A percentile compares a stretch with the other conserved stretches of the same genome.
Evolutionary conservation across 1,140 invertebrate genomes (phyloP).

Genomic region (Microvelia longipes): DNA sequence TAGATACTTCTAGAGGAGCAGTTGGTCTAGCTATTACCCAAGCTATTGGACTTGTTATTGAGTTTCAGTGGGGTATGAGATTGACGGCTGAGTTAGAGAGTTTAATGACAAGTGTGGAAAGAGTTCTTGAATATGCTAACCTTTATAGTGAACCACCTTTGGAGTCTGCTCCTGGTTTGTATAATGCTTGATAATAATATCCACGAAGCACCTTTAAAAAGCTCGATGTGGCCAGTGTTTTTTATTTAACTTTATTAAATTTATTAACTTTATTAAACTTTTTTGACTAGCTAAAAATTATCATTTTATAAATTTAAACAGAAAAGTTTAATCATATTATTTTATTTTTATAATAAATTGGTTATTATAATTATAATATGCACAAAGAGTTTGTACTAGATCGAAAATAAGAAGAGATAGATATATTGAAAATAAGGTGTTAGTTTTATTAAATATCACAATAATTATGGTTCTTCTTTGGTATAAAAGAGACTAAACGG

Average conservation of each 20-base stretch:
- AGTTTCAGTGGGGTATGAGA: conserved; percentile 69
- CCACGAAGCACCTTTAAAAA: background rate
- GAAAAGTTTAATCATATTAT: too few species aligned
- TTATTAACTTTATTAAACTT: conserved; percentile 34
- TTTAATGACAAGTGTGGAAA: conserved; percentile 69
- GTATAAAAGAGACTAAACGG: too few species aligned
- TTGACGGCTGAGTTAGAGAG: conserved; percentile 54
- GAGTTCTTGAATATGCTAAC: conserved; percentile 55
- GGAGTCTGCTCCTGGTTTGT: conserved; percentile 29
- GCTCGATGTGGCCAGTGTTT: background rate
- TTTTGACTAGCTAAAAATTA: too few species aligned
- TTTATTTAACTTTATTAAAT: conserved; percentile 18
- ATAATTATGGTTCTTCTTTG: too few species aligned
- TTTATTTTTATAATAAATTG: too few species aligned
- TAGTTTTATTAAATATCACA: too few species aligned
- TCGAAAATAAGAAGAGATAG: too few species aligned
- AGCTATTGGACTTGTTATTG: conserved; percentile 58
- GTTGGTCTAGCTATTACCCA: conserved; percentile 80
- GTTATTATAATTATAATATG: too few species aligned
- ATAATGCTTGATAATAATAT: background rate
- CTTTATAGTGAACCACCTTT: conserved; percentile 40
- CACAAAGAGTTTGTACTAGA: too few species aligned
- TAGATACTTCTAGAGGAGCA: conserved; percentile 36
- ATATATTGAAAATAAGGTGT: too few species aligned
- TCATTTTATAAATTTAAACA: too few species aligned